Conservation (phyloP, 1,140 invertebrate genomes). For the fruit fly (Drosophila melanogaster) region DNA sequence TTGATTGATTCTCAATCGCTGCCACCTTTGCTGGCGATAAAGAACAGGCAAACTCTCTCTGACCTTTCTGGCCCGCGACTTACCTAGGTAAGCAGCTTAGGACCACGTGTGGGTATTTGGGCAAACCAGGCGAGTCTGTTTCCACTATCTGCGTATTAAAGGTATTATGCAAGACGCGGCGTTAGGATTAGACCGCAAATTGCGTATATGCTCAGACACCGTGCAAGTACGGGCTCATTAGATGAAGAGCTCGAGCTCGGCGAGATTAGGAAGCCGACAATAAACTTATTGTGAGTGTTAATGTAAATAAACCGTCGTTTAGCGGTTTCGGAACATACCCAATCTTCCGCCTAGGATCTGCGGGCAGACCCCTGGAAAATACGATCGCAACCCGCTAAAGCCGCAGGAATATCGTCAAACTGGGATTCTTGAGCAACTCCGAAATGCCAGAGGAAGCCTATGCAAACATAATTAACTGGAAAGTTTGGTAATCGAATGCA, state of each 20-base stretch:
- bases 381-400: conserved; percentile 49
- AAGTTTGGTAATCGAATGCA: conserved; percentile 50
- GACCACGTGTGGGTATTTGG: conserved; percentile 48
- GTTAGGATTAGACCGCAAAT: conserved; percentile 69
- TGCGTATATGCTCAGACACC: conserved; percentile 57
- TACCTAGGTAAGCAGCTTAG: conserved; percentile 71
- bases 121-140: conserved; percentile 34
- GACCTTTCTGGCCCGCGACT: conserved; percentile 30
- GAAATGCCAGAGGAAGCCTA: conserved; percentile 28
- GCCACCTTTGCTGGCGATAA: conserved; percentile 3
- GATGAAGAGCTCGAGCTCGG: conserved; percentile 21
- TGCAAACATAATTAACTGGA: conserved; percentile 61
- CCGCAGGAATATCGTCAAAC: conserved; percentile 22
- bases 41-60: not conserved
- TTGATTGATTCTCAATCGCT: conserved; percentile 52
- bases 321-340: conserved; percentile 83
- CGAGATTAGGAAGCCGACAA: conserved; percentile 65
- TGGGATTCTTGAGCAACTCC: conserved; percentile 54
- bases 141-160: conserved; percentile 1
- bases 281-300: conserved; percentile 83
- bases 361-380: conserved; percentile 55
- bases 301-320: conserved; percentile 83
- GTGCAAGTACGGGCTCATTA: conserved; percentile 58
- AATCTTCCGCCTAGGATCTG: conserved; percentile 74
- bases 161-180: conserved; percentile 67